Percentiles rank a stretch among this genome's conserved stretches.
phyloP scores from a whole-genome alignment of 2,113 vertebrate species.

The Hippocampus guttulatus region DNA sequence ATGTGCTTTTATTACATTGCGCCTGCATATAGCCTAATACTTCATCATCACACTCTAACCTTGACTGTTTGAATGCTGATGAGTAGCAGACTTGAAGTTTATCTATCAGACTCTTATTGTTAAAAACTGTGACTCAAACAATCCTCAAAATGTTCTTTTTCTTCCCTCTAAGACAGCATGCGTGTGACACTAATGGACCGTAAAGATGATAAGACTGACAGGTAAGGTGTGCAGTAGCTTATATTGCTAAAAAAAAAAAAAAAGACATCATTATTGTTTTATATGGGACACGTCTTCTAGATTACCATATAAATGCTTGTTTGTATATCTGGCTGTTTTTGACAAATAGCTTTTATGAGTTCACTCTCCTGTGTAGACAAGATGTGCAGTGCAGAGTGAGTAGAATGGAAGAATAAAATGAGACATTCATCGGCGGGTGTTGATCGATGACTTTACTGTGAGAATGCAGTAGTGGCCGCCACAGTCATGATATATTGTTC shows the following conservation, averaged over 20 bases:
- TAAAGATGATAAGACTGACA: background rate
- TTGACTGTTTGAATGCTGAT: constrained; percentile 38
- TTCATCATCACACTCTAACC: constrained; percentile 45
- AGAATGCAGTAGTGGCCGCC: constrained; percentile 51
- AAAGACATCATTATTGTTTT: background rate
- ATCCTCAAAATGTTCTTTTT: constrained; percentile 9
- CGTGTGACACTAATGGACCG: background rate
- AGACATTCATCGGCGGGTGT: constrained; percentile 59
- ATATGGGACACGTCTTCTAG: constrained; percentile 24
- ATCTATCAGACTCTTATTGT: constrained; percentile 49
- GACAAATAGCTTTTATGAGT: constrained; percentile 47
- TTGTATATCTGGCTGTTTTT: constrained; percentile 35
- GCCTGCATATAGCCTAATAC: constrained; percentile 43
- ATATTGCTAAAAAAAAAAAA: background rate
- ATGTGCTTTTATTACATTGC: constrained; percentile 11
- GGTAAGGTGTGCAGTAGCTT: background rate
- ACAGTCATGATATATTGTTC: constrained; percentile 69
- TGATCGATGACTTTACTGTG: constrained; percentile 70
- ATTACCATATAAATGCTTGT: constrained; percentile 39
- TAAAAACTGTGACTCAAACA: constrained; percentile 27
- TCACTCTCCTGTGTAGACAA: constrained; percentile 37
- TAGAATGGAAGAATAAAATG: constrained; percentile 57
- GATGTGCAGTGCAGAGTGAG: constrained; percentile 44
- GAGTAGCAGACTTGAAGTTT: constrained; percentile 34
- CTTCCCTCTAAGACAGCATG: constrained; percentile 19